Base-by-base conservation (phyloP, 2,888 invertebrate species). In the Rutpela maculata region DNA sequence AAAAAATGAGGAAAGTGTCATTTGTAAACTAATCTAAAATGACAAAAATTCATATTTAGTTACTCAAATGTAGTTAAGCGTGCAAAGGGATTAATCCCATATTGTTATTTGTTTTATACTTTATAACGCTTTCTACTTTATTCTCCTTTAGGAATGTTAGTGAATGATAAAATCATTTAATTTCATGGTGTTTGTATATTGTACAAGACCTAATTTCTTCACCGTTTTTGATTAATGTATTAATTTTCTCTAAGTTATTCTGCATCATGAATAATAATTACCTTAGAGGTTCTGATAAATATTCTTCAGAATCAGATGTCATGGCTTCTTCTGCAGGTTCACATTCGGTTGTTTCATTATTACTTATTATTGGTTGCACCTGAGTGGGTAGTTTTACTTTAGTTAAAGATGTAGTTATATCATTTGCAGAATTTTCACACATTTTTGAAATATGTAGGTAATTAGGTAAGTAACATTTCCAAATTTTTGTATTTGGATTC, bases 271-370 rank as follows among this genome's bases (percentile, higher is more conserved):
- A 35, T 35, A 50, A n/a, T 50, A 50, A n/a, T 59, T 59, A 89
- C 89, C 89, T 87, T 74, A 88, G 82, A 62, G 88, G 86, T 77
- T 89, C 89, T 43, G 88, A 86, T 76, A 88, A 82, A 82, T 88
- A 89, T 66, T 89, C 89, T 60, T 89, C 89, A 35, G 89, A 89
- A 83, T 89, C 89, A 38, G 88, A 87, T 7, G 88, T 88, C 22
- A 85, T 82, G 50, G 85, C 85, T 76, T 88, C 88, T 80, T 87
- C 88, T 3, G 86, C 87, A 60, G 85, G 80, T 72, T 88, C 88
- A 80, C 35, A 69, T 50, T 62, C 50, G 18, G 5, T 63, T 10
- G 38, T 50, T 22, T 57, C 75, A 50, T 62, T 68, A 26, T 18
- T 69, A 31, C 59, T 19, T n/a, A n/a, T 57, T 71, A 43, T 31